These are phyloP conservation scores for Morinoia aosen DNA, from an alignment of 2,888 invertebrate species.

Conservation along the genomic window DNA sequence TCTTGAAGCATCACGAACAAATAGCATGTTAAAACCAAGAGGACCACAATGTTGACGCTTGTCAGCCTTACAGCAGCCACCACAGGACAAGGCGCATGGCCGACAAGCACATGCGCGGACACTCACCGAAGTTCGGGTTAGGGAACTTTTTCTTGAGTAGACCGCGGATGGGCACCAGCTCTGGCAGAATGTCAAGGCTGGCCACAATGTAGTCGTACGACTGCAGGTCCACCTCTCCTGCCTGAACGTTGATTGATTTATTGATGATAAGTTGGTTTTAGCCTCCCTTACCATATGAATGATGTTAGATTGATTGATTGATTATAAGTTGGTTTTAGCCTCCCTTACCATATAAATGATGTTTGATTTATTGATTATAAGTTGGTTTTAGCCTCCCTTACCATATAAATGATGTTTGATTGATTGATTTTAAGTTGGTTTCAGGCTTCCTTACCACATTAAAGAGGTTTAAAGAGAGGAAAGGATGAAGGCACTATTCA, in stretches of 20 bases:
- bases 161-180: slow-evolving; percentile 28
- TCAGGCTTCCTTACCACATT: too few species aligned
- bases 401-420: too few species aligned
- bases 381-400: background rate
- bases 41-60: background rate
- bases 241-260: background rate
- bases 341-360: too few species aligned
- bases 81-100: background rate
- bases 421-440: too few species aligned
- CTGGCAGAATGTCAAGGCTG: slow-evolving; percentile 36
- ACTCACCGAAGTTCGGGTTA: slow-evolving; percentile 14
- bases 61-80: background rate
- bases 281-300: background rate
- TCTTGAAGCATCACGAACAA: background rate
- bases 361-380: background rate
- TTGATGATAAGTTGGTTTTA: background rate
- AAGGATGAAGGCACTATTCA: too few species aligned
- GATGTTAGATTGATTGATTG: too few species aligned
- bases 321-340: too few species aligned
- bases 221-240: slow-evolving; percentile 15
- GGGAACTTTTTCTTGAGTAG: slow-evolving; percentile 40
- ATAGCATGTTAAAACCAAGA: background rate
- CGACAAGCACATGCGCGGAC: background rate
- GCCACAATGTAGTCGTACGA: slow-evolving; percentile 46
- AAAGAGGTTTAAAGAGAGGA: too few species aligned